Conservation (phyloP, 2,888 invertebrate genomes). For the Synergus laeviventris region DNA sequence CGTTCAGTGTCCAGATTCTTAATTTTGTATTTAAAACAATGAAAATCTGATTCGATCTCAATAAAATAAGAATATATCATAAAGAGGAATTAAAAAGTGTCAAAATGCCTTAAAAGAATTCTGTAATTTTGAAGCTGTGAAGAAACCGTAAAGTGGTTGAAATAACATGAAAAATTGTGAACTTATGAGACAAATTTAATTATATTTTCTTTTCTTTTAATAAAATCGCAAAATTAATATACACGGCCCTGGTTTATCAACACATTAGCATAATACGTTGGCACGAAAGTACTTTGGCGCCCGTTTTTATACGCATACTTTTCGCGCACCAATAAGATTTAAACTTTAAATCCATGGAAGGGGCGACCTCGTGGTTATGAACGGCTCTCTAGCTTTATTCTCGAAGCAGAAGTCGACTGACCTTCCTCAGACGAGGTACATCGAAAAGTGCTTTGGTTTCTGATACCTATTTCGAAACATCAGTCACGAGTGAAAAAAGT, state of each 20-base stretch:
- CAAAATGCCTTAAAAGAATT: too few relatives aligned
- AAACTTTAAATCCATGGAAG: conserved; percentile 61
- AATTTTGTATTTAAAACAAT: too few relatives aligned
- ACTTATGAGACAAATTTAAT: neutral
- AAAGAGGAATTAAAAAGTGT: too few relatives aligned
- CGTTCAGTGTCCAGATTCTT: too few relatives aligned
- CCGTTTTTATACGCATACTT: conserved; percentile 71
- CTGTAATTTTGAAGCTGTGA: too few relatives aligned
- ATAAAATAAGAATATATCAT: too few relatives aligned
- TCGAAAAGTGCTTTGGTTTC: neutral
- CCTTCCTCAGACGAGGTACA: conserved; percentile 56
- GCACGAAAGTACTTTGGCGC: conserved; percentile 58
- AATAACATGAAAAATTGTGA: too few relatives aligned
- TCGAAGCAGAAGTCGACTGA: conserved; percentile 63
- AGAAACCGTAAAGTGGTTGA: too few relatives aligned
- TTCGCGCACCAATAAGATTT: conserved; percentile 73
- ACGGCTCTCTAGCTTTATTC: conserved; percentile 36
- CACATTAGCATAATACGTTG: conserved; percentile 72
- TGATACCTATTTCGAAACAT: conserved; percentile 16
- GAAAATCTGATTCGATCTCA: too few relatives aligned
- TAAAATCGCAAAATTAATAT: neutral
- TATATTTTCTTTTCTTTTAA: neutral
- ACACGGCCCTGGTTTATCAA: conserved; percentile 22
- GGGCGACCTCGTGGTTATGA: conserved; percentile 70
- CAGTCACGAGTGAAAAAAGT: conserved; percentile 5